Base-by-base conservation (phyloP, 1,140 invertebrate genomes). In the Brachionus calyciflorus region DNA sequence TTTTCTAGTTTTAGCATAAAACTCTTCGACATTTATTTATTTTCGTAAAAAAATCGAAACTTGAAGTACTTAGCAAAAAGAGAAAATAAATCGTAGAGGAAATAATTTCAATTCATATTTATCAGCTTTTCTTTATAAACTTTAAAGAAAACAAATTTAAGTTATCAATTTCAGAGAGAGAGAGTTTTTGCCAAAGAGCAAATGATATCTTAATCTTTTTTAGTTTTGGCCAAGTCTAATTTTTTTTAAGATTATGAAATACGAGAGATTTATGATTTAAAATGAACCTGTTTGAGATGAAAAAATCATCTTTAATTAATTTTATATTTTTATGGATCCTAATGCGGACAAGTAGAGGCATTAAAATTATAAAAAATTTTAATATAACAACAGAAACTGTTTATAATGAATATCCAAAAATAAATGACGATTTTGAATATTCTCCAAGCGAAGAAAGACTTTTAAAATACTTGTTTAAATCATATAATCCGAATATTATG, bases 401-500 rank as follows among this genome's bases (percentile, higher is more conserved):
- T 44, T 44, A 24, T 37, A 21, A 21, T 12, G 60, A 65, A 21
- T 26, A 46, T 44, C 3, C 44, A 4, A 65, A 65, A 65, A 41
- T 65, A n/a, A 6, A 65, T 12, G 40, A 65, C 44, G 37, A 65
- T 24, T 0, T 44, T 1, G 40, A 14, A 3, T 65, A 65, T 65
- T 65, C 69, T 5, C 46, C 69, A 10, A 73, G 46, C n/a, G 73
- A 76, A 60, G 73, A 76, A 55, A 44, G 46, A 44, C 49, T 76
- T 10, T 33, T 76, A 26, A 60, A 30, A 28, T 55, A 76, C 7
- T 19, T 76, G 49, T 60, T 76, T 19, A 55, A 76, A 48, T 24
- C 46, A 2, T 76, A 76, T 33, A 76, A 76, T 48, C 73, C 73
- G 17, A 48, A 48, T 30, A 76, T 76, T 28, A 30, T 55, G 49